Conservation (phyloP, 2,888 invertebrate species). For the Archips crataeganus region DNA sequence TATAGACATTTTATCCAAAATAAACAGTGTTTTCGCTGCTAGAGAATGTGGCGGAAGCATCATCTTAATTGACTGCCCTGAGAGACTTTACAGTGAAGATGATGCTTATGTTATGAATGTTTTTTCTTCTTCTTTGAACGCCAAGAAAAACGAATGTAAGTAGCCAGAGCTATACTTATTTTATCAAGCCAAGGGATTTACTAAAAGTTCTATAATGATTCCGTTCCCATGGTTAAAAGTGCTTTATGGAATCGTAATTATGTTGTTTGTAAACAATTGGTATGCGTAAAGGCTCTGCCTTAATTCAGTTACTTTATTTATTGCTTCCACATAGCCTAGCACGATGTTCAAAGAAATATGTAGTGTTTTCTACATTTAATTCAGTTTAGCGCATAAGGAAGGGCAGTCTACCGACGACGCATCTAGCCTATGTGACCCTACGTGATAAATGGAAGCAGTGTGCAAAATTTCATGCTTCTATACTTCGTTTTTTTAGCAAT, state of each 20-base stretch:
- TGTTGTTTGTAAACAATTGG: slow-evolving; percentile 4
- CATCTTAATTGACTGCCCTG: too few relatives aligned
- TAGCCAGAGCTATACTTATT: not conserved
- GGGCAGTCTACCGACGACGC: too few relatives aligned
- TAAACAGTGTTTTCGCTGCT: not conserved
- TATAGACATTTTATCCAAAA: not conserved
- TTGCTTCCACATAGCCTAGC: slow-evolving; percentile 6
- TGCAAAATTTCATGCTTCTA: too few relatives aligned
- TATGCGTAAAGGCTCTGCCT: slow-evolving; percentile 19
- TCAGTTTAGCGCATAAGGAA: not conserved
- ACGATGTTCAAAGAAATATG: not conserved
- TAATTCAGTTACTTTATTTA: slow-evolving; percentile 11
- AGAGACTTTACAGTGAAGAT: too few relatives aligned
- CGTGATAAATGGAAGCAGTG: too few relatives aligned
- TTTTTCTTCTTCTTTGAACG: too few relatives aligned
- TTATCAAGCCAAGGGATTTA: not conserved
- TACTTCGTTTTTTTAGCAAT: too few relatives aligned
- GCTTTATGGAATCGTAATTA: slow-evolving; percentile 7
- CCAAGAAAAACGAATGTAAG: too few relatives aligned
- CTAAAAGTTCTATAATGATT: not conserved
- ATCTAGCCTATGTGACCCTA: too few relatives aligned
- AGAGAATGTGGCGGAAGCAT: not conserved
- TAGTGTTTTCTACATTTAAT: not conserved
- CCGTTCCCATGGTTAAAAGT: slow-evolving; percentile 7
- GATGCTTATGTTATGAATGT: too few relatives aligned